Conservation (phyloP, 92 coral and sea anemone genomes). For the Porites evermanni region DNA sequence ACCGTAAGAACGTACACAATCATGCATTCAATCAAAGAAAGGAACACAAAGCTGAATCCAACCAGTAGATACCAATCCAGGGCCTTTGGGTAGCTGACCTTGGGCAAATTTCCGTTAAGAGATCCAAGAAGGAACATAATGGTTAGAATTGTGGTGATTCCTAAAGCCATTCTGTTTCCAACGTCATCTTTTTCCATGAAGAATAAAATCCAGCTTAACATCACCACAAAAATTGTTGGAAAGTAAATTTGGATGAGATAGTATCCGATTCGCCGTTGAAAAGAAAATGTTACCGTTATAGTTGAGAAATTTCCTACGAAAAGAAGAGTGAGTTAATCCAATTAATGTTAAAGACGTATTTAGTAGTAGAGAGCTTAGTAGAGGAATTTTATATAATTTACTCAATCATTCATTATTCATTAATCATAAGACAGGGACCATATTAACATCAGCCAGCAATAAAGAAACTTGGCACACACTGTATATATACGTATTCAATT, state of each 20-base stretch:
- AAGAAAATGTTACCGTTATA: constrained; percentile 44
- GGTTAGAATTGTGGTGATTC: constrained; percentile 88
- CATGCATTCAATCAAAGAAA: constrained; percentile 74
- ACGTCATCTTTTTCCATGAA: constrained; percentile 92
- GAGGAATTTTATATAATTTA: too few relatives aligned
- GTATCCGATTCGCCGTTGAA: constrained; percentile 78
- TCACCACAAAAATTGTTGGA: constrained; percentile 83
- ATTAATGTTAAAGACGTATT: too few relatives aligned
- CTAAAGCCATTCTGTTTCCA: constrained; percentile 92
- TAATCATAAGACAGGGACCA: too few relatives aligned
- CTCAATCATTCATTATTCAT: too few relatives aligned
- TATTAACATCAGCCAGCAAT: too few relatives aligned
- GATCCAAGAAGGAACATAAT: constrained; percentile 89
- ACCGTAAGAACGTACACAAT: constrained; percentile 45
- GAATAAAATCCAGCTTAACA: constrained; percentile 93
- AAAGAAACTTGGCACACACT: too few relatives aligned
- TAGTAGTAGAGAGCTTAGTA: too few relatives aligned
- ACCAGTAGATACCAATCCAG: constrained; percentile 79
- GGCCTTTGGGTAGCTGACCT: constrained; percentile 86
- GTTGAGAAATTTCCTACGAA: constrained; percentile 24
- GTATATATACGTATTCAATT: too few relatives aligned
- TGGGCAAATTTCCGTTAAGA: constrained; percentile 70
- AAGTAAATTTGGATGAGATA: constrained; percentile 87
- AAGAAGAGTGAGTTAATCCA: too few relatives aligned
- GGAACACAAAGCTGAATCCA: constrained; percentile 70